Evolutionary conservation across 2,888 invertebrate genomes (phyloP).

Genomic region (Magallana nippona): DNA sequence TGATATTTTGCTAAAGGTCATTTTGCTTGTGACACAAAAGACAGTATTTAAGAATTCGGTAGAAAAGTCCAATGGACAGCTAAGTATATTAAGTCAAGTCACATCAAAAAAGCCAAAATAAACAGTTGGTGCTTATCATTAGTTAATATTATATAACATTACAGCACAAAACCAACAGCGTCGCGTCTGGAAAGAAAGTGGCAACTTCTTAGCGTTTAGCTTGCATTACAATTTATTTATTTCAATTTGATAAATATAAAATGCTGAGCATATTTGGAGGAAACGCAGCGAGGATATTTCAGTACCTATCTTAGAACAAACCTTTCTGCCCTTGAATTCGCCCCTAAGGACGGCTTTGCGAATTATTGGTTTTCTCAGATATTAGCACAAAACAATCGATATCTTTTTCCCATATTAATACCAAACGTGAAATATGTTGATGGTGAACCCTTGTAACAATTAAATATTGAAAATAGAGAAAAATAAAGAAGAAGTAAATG

Average conservation of each 20-base stretch:
- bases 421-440: background rate
- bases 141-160: conserved; percentile 10
- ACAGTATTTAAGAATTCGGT: too few species aligned
- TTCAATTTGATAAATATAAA: too few species aligned
- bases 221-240: too few species aligned
- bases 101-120: too few species aligned
- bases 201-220: too few species aligned
- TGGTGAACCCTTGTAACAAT: background rate
- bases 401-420: background rate
- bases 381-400: background rate
- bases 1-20: background rate
- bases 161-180: background rate
- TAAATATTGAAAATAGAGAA: background rate
- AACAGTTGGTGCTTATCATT: background rate
- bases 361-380: conserved; percentile 13
- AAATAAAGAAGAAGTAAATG: background rate
- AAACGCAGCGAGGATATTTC: background rate
- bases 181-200: background rate
- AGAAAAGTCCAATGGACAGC: too few species aligned
- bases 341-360: background rate
- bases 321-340: conserved; percentile 9
- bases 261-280: too few species aligned
- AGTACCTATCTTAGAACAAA: background rate
- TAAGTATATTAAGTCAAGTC: too few species aligned
- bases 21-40: too few species aligned